Evolutionary conservation across 2,888 invertebrate species (phyloP).

Genomic region (Drosophila lacicola): DNA sequence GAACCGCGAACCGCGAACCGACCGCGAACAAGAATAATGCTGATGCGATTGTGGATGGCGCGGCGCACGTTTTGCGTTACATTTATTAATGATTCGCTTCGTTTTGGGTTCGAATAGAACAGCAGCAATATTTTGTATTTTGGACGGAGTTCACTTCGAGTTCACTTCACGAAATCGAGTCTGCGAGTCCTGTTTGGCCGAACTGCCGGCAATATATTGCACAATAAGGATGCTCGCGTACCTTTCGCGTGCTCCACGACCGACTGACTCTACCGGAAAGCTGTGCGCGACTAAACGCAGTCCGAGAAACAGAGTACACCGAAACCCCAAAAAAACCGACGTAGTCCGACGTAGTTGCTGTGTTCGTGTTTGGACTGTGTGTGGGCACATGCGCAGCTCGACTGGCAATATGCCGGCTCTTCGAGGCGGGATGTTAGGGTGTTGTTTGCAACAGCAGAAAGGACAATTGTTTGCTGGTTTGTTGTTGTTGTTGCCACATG

Average conservation of each 20-base stretch:
- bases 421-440: background rate
- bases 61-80: conserved; percentile 37
- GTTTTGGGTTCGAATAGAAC: conserved; percentile 5
- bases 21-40: conserved; percentile 35
- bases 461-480: conserved; percentile 70
- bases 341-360: conserved; percentile 7
- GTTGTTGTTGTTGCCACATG: conserved; percentile 60
- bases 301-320: conserved; percentile 1
- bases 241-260: conserved; percentile 38
- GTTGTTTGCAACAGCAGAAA: conserved; percentile 56
- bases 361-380: conserved; percentile 50
- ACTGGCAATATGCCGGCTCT: conserved; percentile 36
- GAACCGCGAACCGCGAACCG: conserved; percentile 21
- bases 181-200: conserved; percentile 3
- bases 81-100: conserved; percentile 62
- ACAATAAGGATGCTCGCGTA: conserved; percentile 6
- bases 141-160: conserved; percentile 60
- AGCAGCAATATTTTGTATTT: conserved; percentile 30
- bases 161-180: conserved; percentile 27
- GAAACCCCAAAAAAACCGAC: conserved; percentile 15
- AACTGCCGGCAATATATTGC: conserved; percentile 19
- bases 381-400: conserved; percentile 74
- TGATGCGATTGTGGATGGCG: conserved; percentile 15
- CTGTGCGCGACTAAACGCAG: conserved; percentile 56
- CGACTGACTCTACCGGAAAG: conserved; percentile 57